phyloP scores from a whole-genome alignment of 2,888 invertebrate species.

The Melitaea athalia region DNA sequence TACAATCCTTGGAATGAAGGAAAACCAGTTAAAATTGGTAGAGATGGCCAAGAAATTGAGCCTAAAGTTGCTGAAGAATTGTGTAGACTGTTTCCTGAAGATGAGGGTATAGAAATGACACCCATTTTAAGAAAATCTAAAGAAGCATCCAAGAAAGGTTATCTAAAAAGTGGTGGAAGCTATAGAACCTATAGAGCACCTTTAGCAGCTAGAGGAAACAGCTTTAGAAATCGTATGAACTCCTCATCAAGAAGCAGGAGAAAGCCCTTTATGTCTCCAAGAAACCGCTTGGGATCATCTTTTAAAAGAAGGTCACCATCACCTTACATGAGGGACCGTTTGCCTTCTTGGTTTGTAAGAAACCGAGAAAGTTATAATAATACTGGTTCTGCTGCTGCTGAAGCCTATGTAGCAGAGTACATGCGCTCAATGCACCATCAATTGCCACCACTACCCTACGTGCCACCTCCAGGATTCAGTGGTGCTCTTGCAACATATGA shows the following conservation, averaged over 20 bases:
- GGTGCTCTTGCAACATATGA: constrained; percentile 81
- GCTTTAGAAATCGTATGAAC: constrained; percentile 78
- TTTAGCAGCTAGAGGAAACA: constrained; percentile 68
- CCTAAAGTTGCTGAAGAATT: constrained; percentile 97
- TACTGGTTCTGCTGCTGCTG: constrained; percentile 85
- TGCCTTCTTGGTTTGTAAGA: constrained; percentile 85
- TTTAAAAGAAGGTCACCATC: constrained; percentile 83
- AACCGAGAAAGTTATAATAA: constrained; percentile 69
- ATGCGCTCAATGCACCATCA: constrained; percentile 94
- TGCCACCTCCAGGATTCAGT: constrained; percentile 83
- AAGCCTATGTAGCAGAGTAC: constrained; percentile 93
- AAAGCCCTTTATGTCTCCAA: constrained; percentile 84
- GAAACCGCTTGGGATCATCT: constrained; percentile 82
- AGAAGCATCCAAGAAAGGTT: constrained; percentile 87
- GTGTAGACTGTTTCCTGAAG: constrained; percentile 96
- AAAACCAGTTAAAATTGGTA: constrained; percentile 99
- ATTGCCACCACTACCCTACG: constrained; percentile 92
- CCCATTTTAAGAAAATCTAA: constrained; percentile 93
- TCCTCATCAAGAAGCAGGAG: constrained; percentile 79
- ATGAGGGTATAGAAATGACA: constrained; percentile 94
- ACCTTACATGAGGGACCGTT: constrained; percentile 82
- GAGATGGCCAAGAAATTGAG: constrained; percentile 99
- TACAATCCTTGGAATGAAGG: constrained; percentile 99
- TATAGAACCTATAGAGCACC: constrained; percentile 77
- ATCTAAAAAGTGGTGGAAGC: constrained; percentile 78